Percentiles rank a stretch among this genome's conserved stretches.
Evolutionary conservation across 1,140 invertebrate genomes (phyloP).

Genomic region (Hyphantria cunea): DNA sequence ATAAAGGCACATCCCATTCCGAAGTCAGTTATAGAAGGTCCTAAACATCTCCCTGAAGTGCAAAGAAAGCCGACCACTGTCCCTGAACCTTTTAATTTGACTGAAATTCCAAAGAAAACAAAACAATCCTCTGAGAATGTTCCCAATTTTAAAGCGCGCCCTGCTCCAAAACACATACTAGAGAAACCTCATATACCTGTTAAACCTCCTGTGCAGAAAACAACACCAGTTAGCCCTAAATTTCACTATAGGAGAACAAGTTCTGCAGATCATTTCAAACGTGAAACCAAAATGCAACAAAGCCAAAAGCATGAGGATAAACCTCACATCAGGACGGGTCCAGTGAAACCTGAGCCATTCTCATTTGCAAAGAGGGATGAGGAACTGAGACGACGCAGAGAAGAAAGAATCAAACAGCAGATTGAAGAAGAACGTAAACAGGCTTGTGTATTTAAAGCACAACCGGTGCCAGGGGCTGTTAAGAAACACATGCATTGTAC

Average conservation of each 20-base stretch:
- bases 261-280: conserved; percentile 44
- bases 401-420: conserved; percentile 63
- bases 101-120: conserved; percentile 61
- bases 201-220: conserved; percentile 47
- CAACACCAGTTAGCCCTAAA: conserved; percentile 58
- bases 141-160: conserved; percentile 65
- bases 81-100: conserved; percentile 72
- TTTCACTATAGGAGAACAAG: conserved; percentile 55
- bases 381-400: conserved; percentile 56
- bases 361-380: conserved; percentile 74
- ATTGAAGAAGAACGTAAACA: conserved; percentile 65
- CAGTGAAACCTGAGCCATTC: conserved; percentile 65
- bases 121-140: conserved; percentile 41
- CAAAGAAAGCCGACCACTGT: conserved; percentile 58
- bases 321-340: conserved; percentile 45
- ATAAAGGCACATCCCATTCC: conserved; percentile 73
- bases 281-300: conserved; percentile 33
- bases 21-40: conserved; percentile 61
- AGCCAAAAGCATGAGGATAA: conserved; percentile 42
- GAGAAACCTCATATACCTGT: conserved; percentile 61
- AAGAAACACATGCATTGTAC: conserved; percentile 56
- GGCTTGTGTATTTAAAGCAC: conserved; percentile 67
- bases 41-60: conserved; percentile 61
- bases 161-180: conserved; percentile 70
- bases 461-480: conserved; percentile 63